Conservation (phyloP, 2,888 invertebrate genomes). For the Eupsilia transversa region DNA sequence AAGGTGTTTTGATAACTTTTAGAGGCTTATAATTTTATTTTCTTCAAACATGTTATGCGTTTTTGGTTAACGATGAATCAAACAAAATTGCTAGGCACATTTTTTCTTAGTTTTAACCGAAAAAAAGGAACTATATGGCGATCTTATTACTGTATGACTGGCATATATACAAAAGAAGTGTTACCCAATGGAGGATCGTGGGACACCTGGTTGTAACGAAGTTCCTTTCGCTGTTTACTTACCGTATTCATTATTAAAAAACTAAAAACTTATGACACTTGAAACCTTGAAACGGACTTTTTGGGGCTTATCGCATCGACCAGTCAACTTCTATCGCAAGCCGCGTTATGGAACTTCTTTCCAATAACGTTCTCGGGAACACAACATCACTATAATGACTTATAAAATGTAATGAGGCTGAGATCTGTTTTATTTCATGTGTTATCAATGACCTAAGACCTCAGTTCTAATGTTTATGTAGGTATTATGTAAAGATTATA, state of each 20-base stretch:
- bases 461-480: neutral
- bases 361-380: neutral
- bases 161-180: too few relatives aligned
- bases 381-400: slow-evolving; percentile 10
- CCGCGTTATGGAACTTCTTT: too few relatives aligned
- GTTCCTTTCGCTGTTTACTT: too few relatives aligned
- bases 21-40: slow-evolving; percentile 1
- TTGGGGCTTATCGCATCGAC: too few relatives aligned
- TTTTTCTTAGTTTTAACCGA: neutral
- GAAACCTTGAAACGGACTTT: too few relatives aligned
- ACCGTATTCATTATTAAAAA: too few relatives aligned
- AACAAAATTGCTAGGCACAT: neutral
- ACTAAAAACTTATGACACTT: too few relatives aligned
- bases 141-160: neutral
- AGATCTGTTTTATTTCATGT: neutral
- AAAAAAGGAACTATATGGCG: too few relatives aligned
- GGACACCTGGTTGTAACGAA: too few relatives aligned
- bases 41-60: neutral
- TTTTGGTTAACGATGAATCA: neutral
- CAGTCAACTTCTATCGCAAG: too few relatives aligned
- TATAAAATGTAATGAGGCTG: neutral
- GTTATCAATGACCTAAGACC: slow-evolving; percentile 37
- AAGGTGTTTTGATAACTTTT: slow-evolving; percentile 32
- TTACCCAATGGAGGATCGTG: too few relatives aligned
- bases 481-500: neutral